Conservation (phyloP, 2,888 invertebrate species). For the Scelioninae gen. 1 region DNA sequence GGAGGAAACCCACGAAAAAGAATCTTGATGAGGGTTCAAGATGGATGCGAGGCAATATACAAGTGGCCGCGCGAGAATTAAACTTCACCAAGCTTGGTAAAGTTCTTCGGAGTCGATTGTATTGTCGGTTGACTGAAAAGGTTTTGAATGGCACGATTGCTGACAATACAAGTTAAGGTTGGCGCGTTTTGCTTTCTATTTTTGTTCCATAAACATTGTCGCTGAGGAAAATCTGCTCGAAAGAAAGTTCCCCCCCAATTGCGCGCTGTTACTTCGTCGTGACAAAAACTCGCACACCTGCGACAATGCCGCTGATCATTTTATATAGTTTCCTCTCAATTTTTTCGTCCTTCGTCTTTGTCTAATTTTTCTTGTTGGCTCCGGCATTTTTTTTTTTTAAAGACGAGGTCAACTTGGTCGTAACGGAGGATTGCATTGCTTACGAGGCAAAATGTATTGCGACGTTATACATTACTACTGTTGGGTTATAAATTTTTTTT, state of each 20-base stretch:
- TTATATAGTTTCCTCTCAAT: slow-evolving; percentile 19
- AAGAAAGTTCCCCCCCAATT: slow-evolving; percentile 20
- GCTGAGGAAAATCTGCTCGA: slow-evolving; percentile 12
- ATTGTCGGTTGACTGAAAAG: slow-evolving; percentile 53
- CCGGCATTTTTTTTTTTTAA: slow-evolving; percentile 9
- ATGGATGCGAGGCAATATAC: too few species aligned
- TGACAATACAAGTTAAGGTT: slow-evolving; percentile 47
- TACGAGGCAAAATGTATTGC: slow-evolving; percentile 63
- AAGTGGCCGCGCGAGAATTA: slow-evolving; percentile 73
- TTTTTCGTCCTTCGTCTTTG: not conserved
- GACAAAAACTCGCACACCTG: slow-evolving; percentile 33
- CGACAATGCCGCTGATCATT: slow-evolving; percentile 28
- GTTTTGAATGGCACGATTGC: slow-evolving; percentile 54
- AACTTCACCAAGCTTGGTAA: slow-evolving; percentile 69
- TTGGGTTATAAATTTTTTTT: slow-evolving; percentile 65
- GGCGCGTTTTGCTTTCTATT: slow-evolving; percentile 27
- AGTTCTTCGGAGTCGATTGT: slow-evolving; percentile 68
- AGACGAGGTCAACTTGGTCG: slow-evolving; percentile 41
- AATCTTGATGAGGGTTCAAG: too few species aligned
- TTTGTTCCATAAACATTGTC: slow-evolving; percentile 42
- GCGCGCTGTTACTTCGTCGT: not conserved
- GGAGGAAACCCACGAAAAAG: too few species aligned
- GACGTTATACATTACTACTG: slow-evolving; percentile 65
- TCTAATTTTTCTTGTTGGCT: not conserved
- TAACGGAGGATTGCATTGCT: slow-evolving; percentile 59